Conservation (phyloP, 2,797 vertebrate species). For the Bradypus variegatus region DNA sequence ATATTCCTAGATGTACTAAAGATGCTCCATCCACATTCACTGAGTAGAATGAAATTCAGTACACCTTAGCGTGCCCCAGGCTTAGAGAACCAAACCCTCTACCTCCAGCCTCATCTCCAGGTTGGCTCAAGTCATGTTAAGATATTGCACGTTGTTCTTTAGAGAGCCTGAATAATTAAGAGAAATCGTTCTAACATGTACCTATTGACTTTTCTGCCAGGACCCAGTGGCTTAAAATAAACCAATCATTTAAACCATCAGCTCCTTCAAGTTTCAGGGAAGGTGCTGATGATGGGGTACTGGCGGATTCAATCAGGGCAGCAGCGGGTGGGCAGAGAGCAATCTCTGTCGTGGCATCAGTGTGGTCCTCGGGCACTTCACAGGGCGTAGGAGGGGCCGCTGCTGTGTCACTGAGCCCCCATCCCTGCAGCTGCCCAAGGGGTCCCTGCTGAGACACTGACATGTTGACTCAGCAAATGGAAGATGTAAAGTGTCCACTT, state of each 20-base stretch:
- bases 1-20: rapidly evolving
- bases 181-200: constrained; percentile 52
- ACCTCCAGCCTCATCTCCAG: constrained; percentile 21
- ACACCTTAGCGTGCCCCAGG: not conserved
- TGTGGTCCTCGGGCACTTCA: constrained; percentile 37
- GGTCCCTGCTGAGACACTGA: not conserved
- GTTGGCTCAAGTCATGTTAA: not conserved
- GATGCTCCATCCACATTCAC: rapidly evolving
- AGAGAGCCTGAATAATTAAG: constrained; percentile 61
- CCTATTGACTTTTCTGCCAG: constrained; percentile 54
- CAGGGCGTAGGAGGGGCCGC: not conserved
- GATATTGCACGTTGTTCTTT: constrained; percentile 2
- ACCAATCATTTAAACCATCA: constrained; percentile 62
- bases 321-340: not conserved
- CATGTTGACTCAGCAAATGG: rapidly evolving
- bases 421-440: not conserved
- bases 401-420: not conserved
- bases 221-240: constrained; percentile 61
- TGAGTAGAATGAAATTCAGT: not conserved
- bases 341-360: constrained; percentile 58
- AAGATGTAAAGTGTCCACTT: not conserved
- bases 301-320: constrained; percentile 31
- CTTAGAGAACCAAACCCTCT: not conserved
- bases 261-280: constrained; percentile 24
- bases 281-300: constrained; percentile 42